Base-by-base conservation (phyloP, 1,140 invertebrate genomes). In the Orius insidiosus region DNA sequence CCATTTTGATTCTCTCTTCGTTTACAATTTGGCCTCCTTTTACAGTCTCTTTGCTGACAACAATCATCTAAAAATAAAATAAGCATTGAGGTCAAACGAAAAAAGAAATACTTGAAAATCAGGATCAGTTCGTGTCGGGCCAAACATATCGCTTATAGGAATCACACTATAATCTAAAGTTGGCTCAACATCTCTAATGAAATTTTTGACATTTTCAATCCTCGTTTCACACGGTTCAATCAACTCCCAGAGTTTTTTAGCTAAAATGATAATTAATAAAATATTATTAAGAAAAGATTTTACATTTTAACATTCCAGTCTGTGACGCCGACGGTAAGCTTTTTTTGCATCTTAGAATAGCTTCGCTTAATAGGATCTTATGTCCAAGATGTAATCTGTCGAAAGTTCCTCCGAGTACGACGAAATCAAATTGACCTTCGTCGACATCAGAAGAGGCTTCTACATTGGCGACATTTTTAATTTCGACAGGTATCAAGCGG, bases 341-440 rank as follows among this genome's bases (percentile, higher is more conserved):
- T 75, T 51, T 74, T 8, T 68, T 72, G 34, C 80, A 71, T 35
- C 77, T 63, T 9, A 96, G 56, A 34, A 78, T 72, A 18, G 86
- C 88, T 64, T 92, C 79, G 10, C 76, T 84, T 4, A 98, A 62
- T 18, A 98, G 65, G 52, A 95, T 80, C 63, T 98, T 98, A 63
- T 98, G 95, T 0, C 93, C 95, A 59, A 76, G 72, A 60, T 98
- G 94, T 15, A 98, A 63, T 35, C 85, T 65, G 66, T 98, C 94
- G 68, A 98, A 98, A 9, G 94, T 98, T 5, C 94, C 94, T 32
- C 93, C 94, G 0, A 97, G 58, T 13, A 85, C 84, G 15, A 89
- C 81, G 66, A 78, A 75, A 45, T 81, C 72, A 59, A 78, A 86
- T 4, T 13, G 11, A 2, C 66, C 47, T 69, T 53, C 43, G 15